phyloP scores from a whole-genome alignment of 2,888 invertebrate genomes.

The Sialis lutaria region DNA sequence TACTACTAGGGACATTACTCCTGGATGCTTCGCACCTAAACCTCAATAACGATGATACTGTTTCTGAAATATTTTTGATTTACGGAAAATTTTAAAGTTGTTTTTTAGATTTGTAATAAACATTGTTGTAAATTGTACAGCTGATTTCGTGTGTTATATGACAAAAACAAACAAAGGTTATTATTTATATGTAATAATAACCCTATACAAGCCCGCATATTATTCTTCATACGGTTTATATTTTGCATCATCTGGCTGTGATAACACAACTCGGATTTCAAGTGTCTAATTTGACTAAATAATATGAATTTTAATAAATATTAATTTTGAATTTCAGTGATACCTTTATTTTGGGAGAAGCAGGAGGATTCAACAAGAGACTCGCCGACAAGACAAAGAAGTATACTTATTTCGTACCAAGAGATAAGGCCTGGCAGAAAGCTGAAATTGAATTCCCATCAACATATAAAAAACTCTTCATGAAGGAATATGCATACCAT shows the following conservation, averaged over 20 bases:
- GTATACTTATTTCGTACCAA: conserved; percentile 84
- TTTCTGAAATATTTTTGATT: no score
- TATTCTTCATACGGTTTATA: no score
- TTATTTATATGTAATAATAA: neutral
- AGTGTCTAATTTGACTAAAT: neutral
- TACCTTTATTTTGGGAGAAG: conserved; percentile 57
- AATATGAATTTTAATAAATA: neutral
- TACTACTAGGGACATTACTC: no score
- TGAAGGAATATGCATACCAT: conserved; percentile 62
- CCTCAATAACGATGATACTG: no score
- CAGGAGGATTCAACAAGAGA: conserved; percentile 60
- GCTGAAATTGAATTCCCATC: conserved; percentile 60
- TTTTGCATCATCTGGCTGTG: no score
- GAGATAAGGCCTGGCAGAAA: conserved; percentile 76
- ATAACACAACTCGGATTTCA: no score
- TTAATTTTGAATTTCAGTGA: conserved; percentile 34
- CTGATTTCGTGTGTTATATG: no score
- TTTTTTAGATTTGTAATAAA: no score
- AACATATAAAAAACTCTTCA: conserved; percentile 68
- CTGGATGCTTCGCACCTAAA: no score
- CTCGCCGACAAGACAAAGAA: conserved; percentile 57
- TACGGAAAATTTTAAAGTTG: no score
- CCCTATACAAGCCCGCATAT: no score
- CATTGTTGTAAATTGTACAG: no score
- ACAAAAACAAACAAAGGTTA: neutral